Evolutionary conservation across 2,797 vertebrate species (phyloP), one percentile per base, ranked within the genome.

Genomic region (Tragelaphus oryx): DNA sequence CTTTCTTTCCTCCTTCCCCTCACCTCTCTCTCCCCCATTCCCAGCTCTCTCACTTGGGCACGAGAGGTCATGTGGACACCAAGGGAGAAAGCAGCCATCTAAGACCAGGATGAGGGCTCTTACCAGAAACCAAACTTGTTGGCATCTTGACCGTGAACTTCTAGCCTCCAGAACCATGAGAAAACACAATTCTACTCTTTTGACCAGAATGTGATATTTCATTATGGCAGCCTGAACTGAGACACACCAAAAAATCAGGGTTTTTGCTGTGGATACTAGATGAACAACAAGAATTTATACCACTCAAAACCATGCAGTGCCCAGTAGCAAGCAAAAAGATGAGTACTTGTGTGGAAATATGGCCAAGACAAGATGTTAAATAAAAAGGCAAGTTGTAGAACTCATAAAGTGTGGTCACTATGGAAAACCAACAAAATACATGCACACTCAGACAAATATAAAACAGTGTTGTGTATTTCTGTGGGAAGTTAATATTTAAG

Each of bases 261-360:
- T 68, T 26, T 46, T 37, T 26, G 8, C n/a, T 86, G 75, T 1
- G 16, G 37, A 7, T 13, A 12, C 4, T 4, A 2, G 20, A 6
- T 8, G 78, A 85, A 16, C 33, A 10, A 0, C 8, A 44, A 17
- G 5, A 3, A 24, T 0, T 7, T 16, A 81, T 0, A 1, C 48
- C 17, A 2, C 30, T 11, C 1, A 0, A 33, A 30, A 24, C 65
- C 18, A n/a, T 2, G 28, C 46, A 4, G 10, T 5, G 13, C 16
- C 44, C 28, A 8, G 6, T 0, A 6, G 6, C 14, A 2, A 8
- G 1, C 3, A 48, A 4, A 59, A 12, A 57, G 30, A 6, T 0
- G 4, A 37, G 33, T 20, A 30, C 59, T 1, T 41, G 3, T 3
- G 55, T 28, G 20, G 59, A 75, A 48, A 30, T n/a, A 6, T 0